Base-by-base conservation (phyloP, 2,797 vertebrate genomes). In the Meda fulgida region DNA sequence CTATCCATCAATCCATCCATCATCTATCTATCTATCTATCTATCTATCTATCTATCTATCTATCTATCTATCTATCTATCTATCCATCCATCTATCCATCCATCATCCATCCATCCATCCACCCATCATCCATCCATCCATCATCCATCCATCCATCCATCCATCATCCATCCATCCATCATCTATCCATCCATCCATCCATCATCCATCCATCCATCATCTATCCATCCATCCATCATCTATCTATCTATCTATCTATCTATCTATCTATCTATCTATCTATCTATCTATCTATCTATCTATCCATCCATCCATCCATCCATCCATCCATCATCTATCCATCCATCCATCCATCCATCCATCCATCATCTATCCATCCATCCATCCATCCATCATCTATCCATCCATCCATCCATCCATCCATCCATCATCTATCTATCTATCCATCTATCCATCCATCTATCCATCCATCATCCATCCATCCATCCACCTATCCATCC, bases 151-250 rank as follows among this genome's bases (percentile, higher is more conserved):
- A 0, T 63, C 6, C 0, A 5, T 14, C 26, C 0, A 1, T 63
- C 26, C 0, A 2, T 60, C 10, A n/a, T n/a, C n/a, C n/a, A n/a
- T n/a, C n/a, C n/a, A n/a, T n/a, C n/a, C n/a, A n/a, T n/a, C 0
- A 2, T 63, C 13, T 2, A 0, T 63, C 5, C 3, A 0, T 26
- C n/a, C 1, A 0, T 29, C 11, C 1, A 2, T 29, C 26, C 0
- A 0, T 29, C 2, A n/a, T n/a, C n/a, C n/a, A n/a, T n/a, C n/a
- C n/a, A n/a, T n/a, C n/a, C n/a, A n/a, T n/a, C 1, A 0, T 3
- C 26, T 7, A 0, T 63, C 2, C 0, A 0, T 29, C 5, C 2
- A 0, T 60, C 11, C 3, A 0, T 29, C 10, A 0, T 38, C 19
- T 10, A 0, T 2, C 9, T 9, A 1, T 55, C 53, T 1, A 0